phyloP scores from a whole-genome alignment of 1,140 invertebrate genomes.

The Saccostrea cuccullata region DNA sequence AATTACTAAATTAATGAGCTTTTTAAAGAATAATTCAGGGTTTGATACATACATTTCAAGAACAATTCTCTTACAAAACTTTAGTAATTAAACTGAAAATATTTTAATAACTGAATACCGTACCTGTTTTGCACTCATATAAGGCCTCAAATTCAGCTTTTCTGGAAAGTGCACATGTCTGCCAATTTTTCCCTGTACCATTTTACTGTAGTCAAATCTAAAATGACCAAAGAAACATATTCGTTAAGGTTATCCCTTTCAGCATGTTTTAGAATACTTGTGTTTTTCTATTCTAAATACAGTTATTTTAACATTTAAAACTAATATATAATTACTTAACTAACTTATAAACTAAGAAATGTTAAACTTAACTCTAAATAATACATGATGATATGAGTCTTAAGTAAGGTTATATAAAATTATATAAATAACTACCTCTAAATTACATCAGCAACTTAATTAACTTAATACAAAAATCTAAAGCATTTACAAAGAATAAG shows the following conservation, averaged over 20 bases:
- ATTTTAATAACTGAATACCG: background rate
- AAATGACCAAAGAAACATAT: slow-evolving; percentile 44
- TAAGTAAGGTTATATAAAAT: too few species aligned
- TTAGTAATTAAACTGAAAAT: background rate
- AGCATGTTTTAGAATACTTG: background rate
- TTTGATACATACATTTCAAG: background rate
- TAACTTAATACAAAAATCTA: too few species aligned
- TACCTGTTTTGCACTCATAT: slow-evolving; percentile 80
- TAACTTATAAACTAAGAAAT: too few species aligned
- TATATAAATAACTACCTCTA: too few species aligned
- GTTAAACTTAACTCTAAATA: too few species aligned
- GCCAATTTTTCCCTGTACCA: slow-evolving; percentile 82
- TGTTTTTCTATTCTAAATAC: background rate
- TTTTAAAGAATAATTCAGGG: background rate
- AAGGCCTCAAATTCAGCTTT: slow-evolving; percentile 85
- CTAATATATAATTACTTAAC: too few species aligned
- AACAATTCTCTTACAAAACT: background rate
- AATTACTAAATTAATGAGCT: too few species aligned
- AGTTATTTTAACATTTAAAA: background rate
- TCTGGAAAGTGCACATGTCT: slow-evolving; percentile 87
- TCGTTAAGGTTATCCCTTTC: too few species aligned
- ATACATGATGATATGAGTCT: too few species aligned
- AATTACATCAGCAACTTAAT: too few species aligned
- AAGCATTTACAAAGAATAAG: too few species aligned
- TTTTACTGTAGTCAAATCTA: slow-evolving; percentile 80